Evolutionary conservation across 35 echinoderm and acorn worm species (phyloP), one percentile per base, ranked within the genome.

Genomic region (Apostichopus parvimensis): DNA sequence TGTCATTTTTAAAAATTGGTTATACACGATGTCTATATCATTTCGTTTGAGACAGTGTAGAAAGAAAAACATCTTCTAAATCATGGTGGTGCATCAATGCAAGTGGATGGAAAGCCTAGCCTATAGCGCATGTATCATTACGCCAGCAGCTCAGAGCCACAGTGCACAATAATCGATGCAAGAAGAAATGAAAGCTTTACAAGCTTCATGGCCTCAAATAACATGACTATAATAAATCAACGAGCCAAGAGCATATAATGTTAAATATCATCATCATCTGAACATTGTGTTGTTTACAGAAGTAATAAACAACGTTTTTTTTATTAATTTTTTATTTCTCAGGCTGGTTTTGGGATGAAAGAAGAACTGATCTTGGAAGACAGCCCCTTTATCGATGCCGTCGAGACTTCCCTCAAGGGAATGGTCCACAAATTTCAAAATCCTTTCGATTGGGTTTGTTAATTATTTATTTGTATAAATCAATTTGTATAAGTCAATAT

Each of bases 271-370:
- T 20, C 68, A 12, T 72, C n/a, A 14, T 72, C 1, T 20, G 68
- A 14, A 72, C n/a, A 14, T 72, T 20, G n/a, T 12, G 68, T 20
- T 72, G 68, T 34, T 34, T 34, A 34, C 28, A 34, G 28, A 34
- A 34, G 28, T 1, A 34, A 34, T 34, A 34, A 34, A 34, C 28
- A 34, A 34, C 28, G 28, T 34, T 34, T 34, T 34, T 34, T 34
- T 34, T 34, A 34, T 34, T 34, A 34, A 34, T 34, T 34, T 34
- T 73, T 73, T 6, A 73, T 73, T 73, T 45, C 26, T n/a, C 18
- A 91, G 89, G 89, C 89, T 60, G 89, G 72, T 58, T 91, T 91
- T 13, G 89, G 89, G 28, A 91, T 91, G 89, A 77, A 22, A 17
- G 24, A 91, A 24, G 89, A 91, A 78, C 57, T 78, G 0, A 91